Evolutionary conservation across 2,113 vertebrate genomes (phyloP), one percentile per base, ranked within the genome.

Genomic region (Triplophysa dalaica): DNA sequence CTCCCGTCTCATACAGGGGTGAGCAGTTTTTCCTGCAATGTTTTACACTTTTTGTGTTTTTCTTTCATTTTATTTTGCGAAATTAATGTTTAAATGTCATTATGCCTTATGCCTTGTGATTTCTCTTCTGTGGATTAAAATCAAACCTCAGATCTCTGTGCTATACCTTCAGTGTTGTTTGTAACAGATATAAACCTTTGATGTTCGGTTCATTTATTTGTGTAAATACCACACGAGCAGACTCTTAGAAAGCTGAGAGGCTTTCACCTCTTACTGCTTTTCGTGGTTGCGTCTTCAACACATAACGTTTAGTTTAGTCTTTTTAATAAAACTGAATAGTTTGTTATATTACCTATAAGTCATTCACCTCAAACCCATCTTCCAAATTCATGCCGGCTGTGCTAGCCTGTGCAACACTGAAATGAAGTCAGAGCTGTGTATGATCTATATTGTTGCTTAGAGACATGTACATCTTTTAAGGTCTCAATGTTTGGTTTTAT

Each of bases 181-280:
- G 8, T 19, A 17, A 52, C 48, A 50, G 33, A 38, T 38, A 38
- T 19, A 17, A 6, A 54, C 5, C 5, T 19, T 54, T 13, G 17
- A 70, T 33, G 9, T 24, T 50, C 38, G 14, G 21, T 8, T 58
- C 17, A 74, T 70, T 10, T 7, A 60, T 61, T 66, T 45, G 21
- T 76, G 52, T 61, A 68, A 84, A 70, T 63, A 78, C 82, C 62
- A 48, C 19, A 16, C 38, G 14, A 50, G 78, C 72, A 48, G 56
- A 81, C 79, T 85, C 70, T 81, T 81, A 75, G 81, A 85, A 83
- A 81, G 76, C 61, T 76, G 60, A 29, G 54, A 63, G 64, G 64
- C 48, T 60, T 70, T 73, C 70, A 22, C 29, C 54, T 79, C 56
- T 75, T 78, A 33, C 70, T 79, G 70, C 77, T 21, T 82, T 38